Conservation (phyloP, 2,888 invertebrate species). For the Vanessa cardui region DNA sequence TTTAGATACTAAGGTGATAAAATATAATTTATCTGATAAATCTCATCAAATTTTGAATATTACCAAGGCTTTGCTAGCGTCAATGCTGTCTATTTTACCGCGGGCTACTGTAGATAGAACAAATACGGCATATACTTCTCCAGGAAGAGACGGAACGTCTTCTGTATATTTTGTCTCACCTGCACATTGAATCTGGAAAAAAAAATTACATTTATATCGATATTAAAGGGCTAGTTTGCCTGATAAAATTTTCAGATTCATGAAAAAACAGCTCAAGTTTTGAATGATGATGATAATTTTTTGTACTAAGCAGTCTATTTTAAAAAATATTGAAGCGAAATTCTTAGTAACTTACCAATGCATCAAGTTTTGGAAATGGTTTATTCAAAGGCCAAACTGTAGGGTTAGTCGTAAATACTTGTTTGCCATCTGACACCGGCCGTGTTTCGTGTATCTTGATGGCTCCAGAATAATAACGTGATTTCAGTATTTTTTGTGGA, state of each 20-base stretch:
- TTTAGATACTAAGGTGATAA: neutral
- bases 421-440: conserved; percentile 82
- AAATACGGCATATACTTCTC: conserved; percentile 86
- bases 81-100: conserved; percentile 82
- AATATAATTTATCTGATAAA: neutral
- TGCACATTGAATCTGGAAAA: conserved; percentile 77
- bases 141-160: conserved; percentile 81
- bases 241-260: too few relatives aligned
- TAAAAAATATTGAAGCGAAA: conserved; percentile 33
- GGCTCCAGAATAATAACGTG: conserved; percentile 71
- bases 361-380: conserved; percentile 85
- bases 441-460: conserved; percentile 64
- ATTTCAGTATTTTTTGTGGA: conserved; percentile 62
- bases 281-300: too few relatives aligned
- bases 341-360: conserved; percentile 49
- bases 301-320: too few relatives aligned
- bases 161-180: conserved; percentile 87
- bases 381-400: conserved; percentile 85
- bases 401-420: conserved; percentile 83
- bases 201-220: conserved; percentile 3
- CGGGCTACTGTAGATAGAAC: conserved; percentile 82
- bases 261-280: too few relatives aligned
- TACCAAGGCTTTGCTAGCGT: conserved; percentile 85
- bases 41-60: conserved; percentile 34
- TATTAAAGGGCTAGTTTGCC: too few relatives aligned